A percentile compares a stretch with the other conserved stretches of the same genome.
These are phyloP conservation scores for Syngnathus scovelli DNA, from an alignment of 2,113 vertebrate genomes.

Conservation along the genomic window DNA sequence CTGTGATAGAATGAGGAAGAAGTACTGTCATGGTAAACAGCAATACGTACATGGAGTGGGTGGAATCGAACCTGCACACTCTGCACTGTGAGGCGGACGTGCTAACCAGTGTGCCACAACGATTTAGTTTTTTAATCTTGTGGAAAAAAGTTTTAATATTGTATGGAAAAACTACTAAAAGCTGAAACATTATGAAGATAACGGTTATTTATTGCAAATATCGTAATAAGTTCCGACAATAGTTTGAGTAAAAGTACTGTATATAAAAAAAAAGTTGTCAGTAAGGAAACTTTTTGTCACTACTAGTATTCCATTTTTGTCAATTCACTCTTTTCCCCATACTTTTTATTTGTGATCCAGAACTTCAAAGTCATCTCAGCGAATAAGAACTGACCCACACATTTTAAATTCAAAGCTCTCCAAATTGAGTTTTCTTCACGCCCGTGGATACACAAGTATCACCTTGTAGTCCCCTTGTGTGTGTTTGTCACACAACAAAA, in stretches of 20 bases:
- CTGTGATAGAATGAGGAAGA: constrained; percentile 29
- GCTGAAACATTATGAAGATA: not conserved
- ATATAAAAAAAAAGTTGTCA: too few relatives aligned
- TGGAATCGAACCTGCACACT: too few relatives aligned
- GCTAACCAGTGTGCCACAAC: too few relatives aligned
- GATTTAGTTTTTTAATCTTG: too few relatives aligned
- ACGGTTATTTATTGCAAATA: not conserved
- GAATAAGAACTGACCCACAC: not conserved
- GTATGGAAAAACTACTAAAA: not conserved
- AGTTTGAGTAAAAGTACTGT: not conserved
- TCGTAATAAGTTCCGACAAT: not conserved
- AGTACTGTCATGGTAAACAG: constrained; percentile 5
- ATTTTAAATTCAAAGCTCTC: not conserved
- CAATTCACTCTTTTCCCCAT: not conserved
- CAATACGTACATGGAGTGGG: not conserved
- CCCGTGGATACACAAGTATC: not conserved
- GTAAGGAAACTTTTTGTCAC: too few relatives aligned
- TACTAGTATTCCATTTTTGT: not conserved
- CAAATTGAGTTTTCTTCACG: not conserved
- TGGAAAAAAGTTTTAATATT: too few relatives aligned
- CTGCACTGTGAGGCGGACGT: too few relatives aligned
- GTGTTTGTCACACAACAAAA: not conserved
- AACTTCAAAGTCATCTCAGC: not conserved
- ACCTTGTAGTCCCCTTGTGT: not conserved
- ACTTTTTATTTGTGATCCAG: not conserved